These are phyloP conservation scores for Papilio gigon DNA, from an alignment of 2,888 invertebrate species.

Conservation along the genomic window DNA sequence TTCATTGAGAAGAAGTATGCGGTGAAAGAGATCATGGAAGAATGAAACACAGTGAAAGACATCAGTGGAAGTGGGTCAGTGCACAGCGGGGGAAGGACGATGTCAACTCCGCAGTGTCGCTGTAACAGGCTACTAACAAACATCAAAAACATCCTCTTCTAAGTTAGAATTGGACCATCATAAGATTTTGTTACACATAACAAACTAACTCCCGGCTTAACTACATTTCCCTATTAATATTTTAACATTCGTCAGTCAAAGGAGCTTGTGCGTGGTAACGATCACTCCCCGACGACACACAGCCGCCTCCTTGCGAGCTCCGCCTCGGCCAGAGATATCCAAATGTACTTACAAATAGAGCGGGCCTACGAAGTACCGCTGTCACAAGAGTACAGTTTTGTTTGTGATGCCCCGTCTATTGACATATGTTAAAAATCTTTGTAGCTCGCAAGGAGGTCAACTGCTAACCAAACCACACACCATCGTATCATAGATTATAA, in stretches of 20 bases:
- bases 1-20: slow-evolving; percentile 56
- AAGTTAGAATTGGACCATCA: slow-evolving; percentile 67
- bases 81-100: slow-evolving; percentile 43
- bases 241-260: slow-evolving; percentile 58
- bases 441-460: slow-evolving; percentile 41
- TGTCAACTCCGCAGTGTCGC: slow-evolving; percentile 53
- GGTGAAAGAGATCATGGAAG: slow-evolving; percentile 69
- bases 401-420: too few species aligned
- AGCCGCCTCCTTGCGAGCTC: slow-evolving; percentile 38
- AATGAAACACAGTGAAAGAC: slow-evolving; percentile 57
- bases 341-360: too few species aligned
- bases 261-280: slow-evolving; percentile 56
- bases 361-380: too few species aligned
- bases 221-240: slow-evolving; percentile 52
- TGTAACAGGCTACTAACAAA: slow-evolving; percentile 52
- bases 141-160: slow-evolving; percentile 47
- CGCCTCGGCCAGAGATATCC: background rate
- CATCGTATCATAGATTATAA: slow-evolving; percentile 44
- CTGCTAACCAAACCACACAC: slow-evolving; percentile 41
- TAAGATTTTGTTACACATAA: slow-evolving; percentile 55
- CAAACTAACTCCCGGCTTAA: slow-evolving; percentile 58
- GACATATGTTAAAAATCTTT: too few species aligned
- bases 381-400: too few species aligned
- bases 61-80: slow-evolving; percentile 58
- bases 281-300: slow-evolving; percentile 45